phyloP scores from a whole-genome alignment of 2,888 invertebrate genomes.

The Atethmia centrago region DNA sequence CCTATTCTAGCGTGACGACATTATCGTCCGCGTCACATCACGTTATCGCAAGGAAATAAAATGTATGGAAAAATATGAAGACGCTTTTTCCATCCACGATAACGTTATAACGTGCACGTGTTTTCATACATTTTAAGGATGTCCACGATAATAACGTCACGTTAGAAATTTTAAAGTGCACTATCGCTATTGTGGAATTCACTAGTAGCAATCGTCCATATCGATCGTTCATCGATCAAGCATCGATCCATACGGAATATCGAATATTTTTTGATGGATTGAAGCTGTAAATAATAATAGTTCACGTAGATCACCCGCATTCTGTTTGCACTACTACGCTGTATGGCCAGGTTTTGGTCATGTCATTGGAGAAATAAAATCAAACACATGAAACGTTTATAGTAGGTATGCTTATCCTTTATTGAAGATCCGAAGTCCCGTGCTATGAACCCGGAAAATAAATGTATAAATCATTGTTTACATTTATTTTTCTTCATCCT shows the following conservation, averaged over 20 bases:
- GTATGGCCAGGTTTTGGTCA: neutral
- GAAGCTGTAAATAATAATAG: neutral
- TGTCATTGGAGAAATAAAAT: neutral
- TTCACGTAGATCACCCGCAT: neutral
- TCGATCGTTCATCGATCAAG: neutral
- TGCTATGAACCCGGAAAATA: constrained; percentile 26
- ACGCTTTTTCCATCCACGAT: too few species aligned
- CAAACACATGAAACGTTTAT: constrained; percentile 9
- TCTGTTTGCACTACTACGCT: neutral
- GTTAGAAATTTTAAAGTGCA: too few species aligned
- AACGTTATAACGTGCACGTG: too few species aligned
- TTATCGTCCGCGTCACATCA: too few species aligned
- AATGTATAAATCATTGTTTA: constrained; percentile 16
- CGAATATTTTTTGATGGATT: too few species aligned
- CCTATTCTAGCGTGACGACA: too few species aligned
- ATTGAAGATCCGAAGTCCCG: constrained; percentile 47
- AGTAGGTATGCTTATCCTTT: constrained; percentile 47
- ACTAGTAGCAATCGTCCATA: neutral
- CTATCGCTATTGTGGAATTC: too few species aligned
- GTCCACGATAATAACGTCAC: too few species aligned
- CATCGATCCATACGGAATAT: neutral
- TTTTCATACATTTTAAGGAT: too few species aligned
- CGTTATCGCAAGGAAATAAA: too few species aligned
- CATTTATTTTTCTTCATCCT: constrained; percentile 93
- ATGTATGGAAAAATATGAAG: too few species aligned